Percentiles rank a stretch among this genome's conserved stretches.
These are phyloP conservation scores for Cololabis saira DNA, from an alignment of 2,113 vertebrate species.

Conservation along the genomic window DNA sequence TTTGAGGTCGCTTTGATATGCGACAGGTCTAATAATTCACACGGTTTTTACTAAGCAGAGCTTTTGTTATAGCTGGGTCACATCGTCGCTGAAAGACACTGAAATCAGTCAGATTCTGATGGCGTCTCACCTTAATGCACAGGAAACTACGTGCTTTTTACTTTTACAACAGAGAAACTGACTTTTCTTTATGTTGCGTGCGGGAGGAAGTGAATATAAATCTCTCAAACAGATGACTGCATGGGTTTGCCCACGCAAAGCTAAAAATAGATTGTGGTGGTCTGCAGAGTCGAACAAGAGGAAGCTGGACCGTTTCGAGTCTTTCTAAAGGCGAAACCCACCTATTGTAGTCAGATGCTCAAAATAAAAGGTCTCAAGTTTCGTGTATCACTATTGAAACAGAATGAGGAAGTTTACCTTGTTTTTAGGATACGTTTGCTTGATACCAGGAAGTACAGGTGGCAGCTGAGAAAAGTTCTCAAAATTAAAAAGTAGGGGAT, in stretches of 20 bases:
- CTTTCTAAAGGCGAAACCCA: not conserved
- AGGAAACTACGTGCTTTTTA: not conserved
- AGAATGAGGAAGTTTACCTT: slow-evolving; percentile 40
- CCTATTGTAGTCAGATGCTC: not conserved
- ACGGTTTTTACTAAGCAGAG: no score
- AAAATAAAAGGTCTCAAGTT: slow-evolving; percentile 1
- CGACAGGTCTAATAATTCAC: no score
- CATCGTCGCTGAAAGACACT: no score
- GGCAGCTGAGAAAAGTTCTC: slow-evolving; percentile 13
- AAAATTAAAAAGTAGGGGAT: not conserved
- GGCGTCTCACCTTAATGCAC: not conserved
- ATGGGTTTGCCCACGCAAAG: slow-evolving; percentile 16
- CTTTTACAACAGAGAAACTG: not conserved
- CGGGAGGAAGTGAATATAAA: slow-evolving; percentile 27
- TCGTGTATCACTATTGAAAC: not conserved
- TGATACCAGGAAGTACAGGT: slow-evolving; percentile 26
- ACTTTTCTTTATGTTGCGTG: slow-evolving; percentile 22
- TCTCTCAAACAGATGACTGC: slow-evolving; percentile 6
- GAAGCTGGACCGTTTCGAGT: slow-evolving; percentile 31
- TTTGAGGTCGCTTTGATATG: no score
- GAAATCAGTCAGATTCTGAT: not conserved
- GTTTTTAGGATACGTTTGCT: not conserved
- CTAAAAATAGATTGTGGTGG: slow-evolving; percentile 56
- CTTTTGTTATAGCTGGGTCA: no score
- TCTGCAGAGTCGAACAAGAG: slow-evolving; percentile 24